phyloP scores from a whole-genome alignment of 53 echinoderm and acorn worm genomes.

The Arbacia lixula region DNA sequence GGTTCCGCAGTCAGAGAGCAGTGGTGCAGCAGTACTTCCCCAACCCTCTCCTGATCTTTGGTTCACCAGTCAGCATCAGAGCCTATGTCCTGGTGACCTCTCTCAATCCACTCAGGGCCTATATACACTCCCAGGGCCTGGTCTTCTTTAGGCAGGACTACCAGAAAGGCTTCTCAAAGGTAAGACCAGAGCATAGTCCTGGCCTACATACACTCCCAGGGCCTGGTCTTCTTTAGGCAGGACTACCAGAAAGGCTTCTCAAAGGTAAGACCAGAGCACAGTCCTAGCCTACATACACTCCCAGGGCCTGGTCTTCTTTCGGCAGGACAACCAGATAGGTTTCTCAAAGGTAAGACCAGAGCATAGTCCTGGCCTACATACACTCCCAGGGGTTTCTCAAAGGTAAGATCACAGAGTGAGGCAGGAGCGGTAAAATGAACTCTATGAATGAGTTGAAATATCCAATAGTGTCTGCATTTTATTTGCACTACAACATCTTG shows the following conservation, averaged over 20 bases:
- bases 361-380: no score
- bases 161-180: constrained; percentile 85
- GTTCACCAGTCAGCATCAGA: constrained; percentile 81
- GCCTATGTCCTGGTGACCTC: constrained; percentile 91
- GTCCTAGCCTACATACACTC: constrained; percentile 79
- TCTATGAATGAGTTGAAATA: no score
- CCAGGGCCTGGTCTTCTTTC: constrained; percentile 80
- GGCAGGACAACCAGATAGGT: constrained; percentile 71
- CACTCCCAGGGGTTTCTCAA: no score
- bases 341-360: constrained; percentile 81
- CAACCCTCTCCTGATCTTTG: constrained; percentile 84
- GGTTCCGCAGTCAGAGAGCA: constrained; percentile 80
- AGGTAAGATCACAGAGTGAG: no score
- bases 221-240: constrained; percentile 82
- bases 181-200: constrained; percentile 28
- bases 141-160: constrained; percentile 92
- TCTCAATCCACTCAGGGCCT: constrained; percentile 83
- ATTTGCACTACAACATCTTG: no score
- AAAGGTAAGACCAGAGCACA: constrained; percentile 84
- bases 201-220: constrained; percentile 78
- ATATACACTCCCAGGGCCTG: constrained; percentile 82
- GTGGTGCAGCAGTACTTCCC: constrained; percentile 92
- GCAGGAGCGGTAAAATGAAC: no score
- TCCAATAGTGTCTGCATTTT: no score
- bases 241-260: constrained; percentile 75